These are phyloP conservation scores for Hecatera dysodea DNA, from an alignment of 2,888 invertebrate genomes.

Conservation along the genomic window DNA sequence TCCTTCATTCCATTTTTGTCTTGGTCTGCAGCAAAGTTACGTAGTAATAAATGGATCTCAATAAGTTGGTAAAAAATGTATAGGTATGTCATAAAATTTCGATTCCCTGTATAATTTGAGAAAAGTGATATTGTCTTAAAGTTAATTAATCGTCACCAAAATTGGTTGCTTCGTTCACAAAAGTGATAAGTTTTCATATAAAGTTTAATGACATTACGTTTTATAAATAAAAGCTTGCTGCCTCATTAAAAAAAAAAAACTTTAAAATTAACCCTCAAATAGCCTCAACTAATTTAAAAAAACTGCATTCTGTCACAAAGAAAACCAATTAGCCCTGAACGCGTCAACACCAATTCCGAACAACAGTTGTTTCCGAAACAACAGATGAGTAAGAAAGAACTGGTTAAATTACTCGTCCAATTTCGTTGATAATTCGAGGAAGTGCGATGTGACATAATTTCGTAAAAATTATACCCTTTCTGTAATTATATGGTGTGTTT, in stretches of 20 bases:
- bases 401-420: constrained; percentile 67
- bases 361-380: constrained; percentile 59
- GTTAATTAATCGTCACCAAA: constrained; percentile 11
- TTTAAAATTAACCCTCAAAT: constrained; percentile 21
- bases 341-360: constrained; percentile 53
- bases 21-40: background rate
- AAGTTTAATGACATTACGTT: background rate
- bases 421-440: constrained; percentile 65
- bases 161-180: background rate
- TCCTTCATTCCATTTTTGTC: background rate
- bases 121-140: background rate
- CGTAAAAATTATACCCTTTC: constrained; percentile 72
- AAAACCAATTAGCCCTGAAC: constrained; percentile 52
- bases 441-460: constrained; percentile 74
- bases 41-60: background rate
- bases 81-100: background rate
- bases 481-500: constrained; percentile 68
- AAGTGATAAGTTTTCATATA: background rate
- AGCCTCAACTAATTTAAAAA: constrained; percentile 30
- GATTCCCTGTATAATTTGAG: background rate
- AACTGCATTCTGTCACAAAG: constrained; percentile 49
- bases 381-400: constrained; percentile 60
- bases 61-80: background rate
- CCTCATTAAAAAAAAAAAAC: constrained; percentile 5
- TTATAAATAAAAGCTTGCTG: background rate